These are phyloP conservation scores for Hermodice carunculata DNA, from an alignment of 2,888 invertebrate species.

Conservation along the genomic window DNA sequence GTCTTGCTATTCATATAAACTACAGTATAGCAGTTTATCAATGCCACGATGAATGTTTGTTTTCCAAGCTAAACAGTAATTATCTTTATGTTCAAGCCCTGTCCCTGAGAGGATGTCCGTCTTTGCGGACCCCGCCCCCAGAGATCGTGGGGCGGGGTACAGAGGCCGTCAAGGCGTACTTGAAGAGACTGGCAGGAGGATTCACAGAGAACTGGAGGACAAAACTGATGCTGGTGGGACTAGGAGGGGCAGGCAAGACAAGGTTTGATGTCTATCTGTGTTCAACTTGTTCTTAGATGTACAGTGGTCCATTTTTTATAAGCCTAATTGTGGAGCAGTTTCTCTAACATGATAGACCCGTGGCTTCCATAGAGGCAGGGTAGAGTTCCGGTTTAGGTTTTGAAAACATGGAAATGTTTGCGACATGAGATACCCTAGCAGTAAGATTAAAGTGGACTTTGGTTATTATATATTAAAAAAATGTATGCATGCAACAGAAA, in stretches of 20 bases:
- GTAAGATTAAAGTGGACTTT: no score
- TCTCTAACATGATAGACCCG: background rate
- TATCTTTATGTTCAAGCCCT: no score
- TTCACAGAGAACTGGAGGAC: constrained; percentile 65
- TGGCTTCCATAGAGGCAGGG: background rate
- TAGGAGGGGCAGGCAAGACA: constrained; percentile 70
- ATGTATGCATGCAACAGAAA: no score
- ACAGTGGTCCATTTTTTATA: background rate
- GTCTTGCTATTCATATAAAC: no score
- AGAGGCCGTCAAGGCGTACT: constrained; percentile 59
- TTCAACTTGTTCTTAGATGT: no score
- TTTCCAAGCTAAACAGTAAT: no score
- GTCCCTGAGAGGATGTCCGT: constrained; percentile 52
- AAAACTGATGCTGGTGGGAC: constrained; percentile 70
- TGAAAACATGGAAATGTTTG: no score
- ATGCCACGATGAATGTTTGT: no score
- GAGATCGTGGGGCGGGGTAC: constrained; percentile 65
- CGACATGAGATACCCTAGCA: no score
- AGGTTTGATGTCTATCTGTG: constrained; percentile 48
- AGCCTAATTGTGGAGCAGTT: background rate
- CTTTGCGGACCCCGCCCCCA: constrained; percentile 66
- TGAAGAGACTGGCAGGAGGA: constrained; percentile 61
- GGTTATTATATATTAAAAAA: no score
- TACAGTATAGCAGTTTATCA: no score
- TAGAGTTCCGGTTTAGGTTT: background rate